Evolutionary conservation across 2,888 invertebrate species (phyloP).

Genomic region (Dryococelus australis): DNA sequence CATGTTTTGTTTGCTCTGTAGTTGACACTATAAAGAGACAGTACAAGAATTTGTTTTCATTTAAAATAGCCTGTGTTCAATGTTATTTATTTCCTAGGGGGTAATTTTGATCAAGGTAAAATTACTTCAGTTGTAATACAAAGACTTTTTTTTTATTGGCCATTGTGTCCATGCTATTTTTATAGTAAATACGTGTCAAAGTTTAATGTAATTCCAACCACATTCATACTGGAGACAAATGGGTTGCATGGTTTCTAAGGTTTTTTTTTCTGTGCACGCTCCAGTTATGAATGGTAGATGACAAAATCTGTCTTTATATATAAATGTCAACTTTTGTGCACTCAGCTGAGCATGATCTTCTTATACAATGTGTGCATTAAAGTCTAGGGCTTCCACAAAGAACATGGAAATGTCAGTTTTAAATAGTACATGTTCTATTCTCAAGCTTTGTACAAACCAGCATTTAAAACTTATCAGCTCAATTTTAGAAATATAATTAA

Average conservation of each 20-base stretch:
- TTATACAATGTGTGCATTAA: neutral
- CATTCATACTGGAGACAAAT: neutral
- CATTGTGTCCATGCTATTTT: neutral
- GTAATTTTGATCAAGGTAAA: too few species aligned
- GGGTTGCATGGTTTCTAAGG: neutral
- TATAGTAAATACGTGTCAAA: neutral
- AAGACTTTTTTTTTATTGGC: neutral
- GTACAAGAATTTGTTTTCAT: neutral
- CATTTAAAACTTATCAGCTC: neutral
- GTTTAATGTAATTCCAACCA: neutral
- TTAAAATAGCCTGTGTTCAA: neutral
- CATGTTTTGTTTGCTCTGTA: neutral
- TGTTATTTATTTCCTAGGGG: too few species aligned
- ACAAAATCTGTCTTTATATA: neutral
- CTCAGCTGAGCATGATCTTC: neutral
- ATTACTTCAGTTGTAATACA: too few species aligned
- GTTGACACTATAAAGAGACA: neutral
- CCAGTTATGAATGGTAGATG: neutral
- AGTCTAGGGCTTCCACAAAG: neutral
- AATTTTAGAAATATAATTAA: neutral
- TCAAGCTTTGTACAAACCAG: neutral
- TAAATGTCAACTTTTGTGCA: neutral
- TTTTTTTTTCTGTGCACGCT: neutral
- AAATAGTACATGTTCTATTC: neutral
- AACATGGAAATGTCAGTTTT: too few species aligned